Conservation (phyloP, 37 sponge, comb jelly and placozoan genomes). For the Theonella swinhoei region DNA sequence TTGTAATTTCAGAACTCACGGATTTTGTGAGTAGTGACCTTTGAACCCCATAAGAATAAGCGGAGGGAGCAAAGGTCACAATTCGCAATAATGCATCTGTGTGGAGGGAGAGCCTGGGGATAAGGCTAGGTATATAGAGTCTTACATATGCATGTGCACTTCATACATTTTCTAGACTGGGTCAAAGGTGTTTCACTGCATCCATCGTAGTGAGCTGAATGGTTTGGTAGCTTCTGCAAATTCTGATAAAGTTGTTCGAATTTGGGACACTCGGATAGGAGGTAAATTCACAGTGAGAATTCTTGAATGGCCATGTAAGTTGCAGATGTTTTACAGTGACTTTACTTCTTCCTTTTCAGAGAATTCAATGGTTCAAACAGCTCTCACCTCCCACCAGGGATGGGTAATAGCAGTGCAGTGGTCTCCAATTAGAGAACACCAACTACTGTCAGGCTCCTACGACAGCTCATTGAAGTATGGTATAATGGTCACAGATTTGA, state of each 20-base stretch:
- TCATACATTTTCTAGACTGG: constrained; percentile 71
- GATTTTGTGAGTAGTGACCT: no score
- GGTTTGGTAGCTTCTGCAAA: constrained; percentile 75
- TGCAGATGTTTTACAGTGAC: neutral
- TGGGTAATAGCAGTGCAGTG: constrained; percentile 86
- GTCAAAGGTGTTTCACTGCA: constrained; percentile 63
- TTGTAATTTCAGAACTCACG: no score
- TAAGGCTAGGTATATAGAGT: no score
- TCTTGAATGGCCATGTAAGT: neutral
- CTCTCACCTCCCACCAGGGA: constrained; percentile 75
- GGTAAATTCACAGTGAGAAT: constrained; percentile 26
- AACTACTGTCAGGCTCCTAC: constrained; percentile 87
- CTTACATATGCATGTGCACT: neutral
- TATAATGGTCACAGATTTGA: no score
- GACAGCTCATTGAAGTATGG: constrained; percentile 53
- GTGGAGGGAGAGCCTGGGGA: no score
- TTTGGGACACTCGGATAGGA: constrained; percentile 74
- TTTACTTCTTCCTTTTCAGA: constrained; percentile 17
- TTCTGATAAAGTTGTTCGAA: constrained; percentile 69
- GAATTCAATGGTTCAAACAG: constrained; percentile 50
- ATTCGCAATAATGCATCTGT: no score
- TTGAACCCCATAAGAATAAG: no score
- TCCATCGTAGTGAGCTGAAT: constrained; percentile 19
- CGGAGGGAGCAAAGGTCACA: no score
- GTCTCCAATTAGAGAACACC: constrained; percentile 67